Evolutionary conservation across 2,888 invertebrate genomes (phyloP).

Genomic region (Leptura quadrifasciata): DNA sequence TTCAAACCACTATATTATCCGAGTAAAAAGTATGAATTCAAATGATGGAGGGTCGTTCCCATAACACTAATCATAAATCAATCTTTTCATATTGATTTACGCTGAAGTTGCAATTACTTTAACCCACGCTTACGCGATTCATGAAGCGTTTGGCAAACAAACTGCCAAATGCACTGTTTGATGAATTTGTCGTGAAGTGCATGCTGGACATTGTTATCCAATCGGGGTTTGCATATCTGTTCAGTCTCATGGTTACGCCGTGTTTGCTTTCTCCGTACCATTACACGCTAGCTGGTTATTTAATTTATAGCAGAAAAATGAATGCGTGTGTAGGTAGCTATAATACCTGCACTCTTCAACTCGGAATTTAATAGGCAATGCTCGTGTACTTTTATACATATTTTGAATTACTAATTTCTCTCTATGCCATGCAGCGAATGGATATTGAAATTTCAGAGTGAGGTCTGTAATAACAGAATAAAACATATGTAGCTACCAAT

Average conservation of each 20-base stretch:
- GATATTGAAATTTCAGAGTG: background rate
- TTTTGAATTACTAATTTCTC: background rate
- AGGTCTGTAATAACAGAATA: background rate
- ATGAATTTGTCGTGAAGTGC: conserved; percentile 64
- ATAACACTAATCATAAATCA: conserved; percentile 50
- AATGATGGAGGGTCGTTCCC: background rate
- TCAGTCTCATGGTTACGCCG: conserved; percentile 54
- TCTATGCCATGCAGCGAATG: background rate
- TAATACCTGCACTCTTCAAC: conserved; percentile 11
- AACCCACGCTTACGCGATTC: conserved; percentile 56
- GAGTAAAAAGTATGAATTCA: conserved; percentile 4
- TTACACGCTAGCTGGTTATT: conserved; percentile 46
- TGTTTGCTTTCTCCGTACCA: conserved; percentile 58
- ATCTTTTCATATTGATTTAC: conserved; percentile 53
- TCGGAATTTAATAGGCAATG: conserved; percentile 9
- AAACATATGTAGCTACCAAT: background rate
- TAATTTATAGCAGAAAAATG: conserved; percentile 27
- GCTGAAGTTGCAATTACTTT: conserved; percentile 56
- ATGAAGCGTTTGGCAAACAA: conserved; percentile 65
- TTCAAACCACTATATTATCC: conserved; percentile 30
- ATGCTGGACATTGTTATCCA: conserved; percentile 64
- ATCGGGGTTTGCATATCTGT: conserved; percentile 61
- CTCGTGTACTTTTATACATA: conserved; percentile 11
- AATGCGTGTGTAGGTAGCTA: background rate
- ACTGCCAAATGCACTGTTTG: conserved; percentile 66